phyloP scores from a whole-genome alignment of 1,140 invertebrate genomes.

The Drosophila murphyi region DNA sequence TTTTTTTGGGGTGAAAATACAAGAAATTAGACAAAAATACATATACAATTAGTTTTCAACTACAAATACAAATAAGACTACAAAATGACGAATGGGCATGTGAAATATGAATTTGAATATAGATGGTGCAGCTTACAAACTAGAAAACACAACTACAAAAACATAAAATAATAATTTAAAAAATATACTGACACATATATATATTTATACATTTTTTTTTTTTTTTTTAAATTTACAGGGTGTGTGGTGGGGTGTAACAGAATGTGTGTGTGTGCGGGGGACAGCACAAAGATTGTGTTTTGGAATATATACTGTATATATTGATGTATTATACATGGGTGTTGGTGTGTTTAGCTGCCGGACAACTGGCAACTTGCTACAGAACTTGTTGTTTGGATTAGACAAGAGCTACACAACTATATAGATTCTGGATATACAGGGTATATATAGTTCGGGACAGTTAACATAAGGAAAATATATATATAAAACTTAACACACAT shows the following conservation, averaged over 20 bases:
- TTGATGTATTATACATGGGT: slow-evolving; percentile 17
- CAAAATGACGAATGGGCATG: slow-evolving; percentile 32
- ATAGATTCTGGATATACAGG: neutral
- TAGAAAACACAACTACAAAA: slow-evolving; percentile 59
- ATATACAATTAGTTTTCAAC: slow-evolving; percentile 84
- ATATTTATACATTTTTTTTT: slow-evolving; percentile 1
- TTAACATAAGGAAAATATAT: slow-evolving; percentile 49
- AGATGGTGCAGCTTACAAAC: slow-evolving; percentile 60
- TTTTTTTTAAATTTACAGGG: slow-evolving; percentile 50
- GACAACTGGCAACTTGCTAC: slow-evolving; percentile 45
- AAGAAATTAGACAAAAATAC: slow-evolving; percentile 84
- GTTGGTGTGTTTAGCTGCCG: slow-evolving; percentile 35
- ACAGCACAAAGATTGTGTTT: slow-evolving; percentile 27
- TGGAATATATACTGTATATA: slow-evolving; percentile 48
- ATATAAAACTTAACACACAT: slow-evolving; percentile 44
- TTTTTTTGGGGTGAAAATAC: slow-evolving; percentile 79
- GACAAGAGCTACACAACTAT: slow-evolving; percentile 70
- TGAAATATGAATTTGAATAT: slow-evolving; percentile 28
- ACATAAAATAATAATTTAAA: slow-evolving; percentile 49
- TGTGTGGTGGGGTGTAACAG: slow-evolving; percentile 29
- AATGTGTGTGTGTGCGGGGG: slow-evolving; percentile 24
- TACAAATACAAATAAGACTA: slow-evolving; percentile 76
- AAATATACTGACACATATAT: slow-evolving; percentile 54
- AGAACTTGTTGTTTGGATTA: slow-evolving; percentile 49
- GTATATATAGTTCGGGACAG: slow-evolving; percentile 39